These are phyloP conservation scores for Bubo scandiacus DNA, from an alignment of 2,113 vertebrate species.

Conservation along the genomic window DNA sequence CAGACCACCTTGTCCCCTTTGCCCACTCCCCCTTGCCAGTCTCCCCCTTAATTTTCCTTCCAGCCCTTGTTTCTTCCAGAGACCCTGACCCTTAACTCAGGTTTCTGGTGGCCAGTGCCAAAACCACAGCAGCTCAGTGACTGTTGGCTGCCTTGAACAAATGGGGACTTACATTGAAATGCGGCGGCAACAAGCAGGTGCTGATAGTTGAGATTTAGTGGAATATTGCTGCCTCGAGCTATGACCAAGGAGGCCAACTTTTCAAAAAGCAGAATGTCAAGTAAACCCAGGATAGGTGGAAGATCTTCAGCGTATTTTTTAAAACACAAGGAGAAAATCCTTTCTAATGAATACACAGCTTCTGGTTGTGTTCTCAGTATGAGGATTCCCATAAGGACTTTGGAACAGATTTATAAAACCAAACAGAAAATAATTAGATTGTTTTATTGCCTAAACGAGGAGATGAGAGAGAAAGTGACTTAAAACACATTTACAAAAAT, in stretches of 20 bases:
- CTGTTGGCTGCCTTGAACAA: not conserved
- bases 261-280: not conserved
- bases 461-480: not conserved
- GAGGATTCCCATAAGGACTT: not conserved
- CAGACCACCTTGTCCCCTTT: rapidly evolving
- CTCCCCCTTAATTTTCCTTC: not conserved
- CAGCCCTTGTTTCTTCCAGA: not conserved
- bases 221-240: not conserved
- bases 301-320: not conserved
- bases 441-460: not conserved
- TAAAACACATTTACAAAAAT: not conserved
- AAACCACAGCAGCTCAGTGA: not conserved
- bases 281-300: not conserved
- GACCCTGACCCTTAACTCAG: not conserved
- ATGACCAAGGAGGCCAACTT: not conserved
- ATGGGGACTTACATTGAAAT: not conserved
- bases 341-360: not conserved
- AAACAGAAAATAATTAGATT: not conserved
- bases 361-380: not conserved
- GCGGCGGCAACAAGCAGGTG: not conserved
- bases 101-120: not conserved
- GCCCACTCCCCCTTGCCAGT: not conserved
- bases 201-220: not conserved
- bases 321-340: not conserved
- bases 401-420: not conserved